phyloP scores from a whole-genome alignment of 2,797 vertebrate genomes.

The Enteromius fasciolatus region DNA sequence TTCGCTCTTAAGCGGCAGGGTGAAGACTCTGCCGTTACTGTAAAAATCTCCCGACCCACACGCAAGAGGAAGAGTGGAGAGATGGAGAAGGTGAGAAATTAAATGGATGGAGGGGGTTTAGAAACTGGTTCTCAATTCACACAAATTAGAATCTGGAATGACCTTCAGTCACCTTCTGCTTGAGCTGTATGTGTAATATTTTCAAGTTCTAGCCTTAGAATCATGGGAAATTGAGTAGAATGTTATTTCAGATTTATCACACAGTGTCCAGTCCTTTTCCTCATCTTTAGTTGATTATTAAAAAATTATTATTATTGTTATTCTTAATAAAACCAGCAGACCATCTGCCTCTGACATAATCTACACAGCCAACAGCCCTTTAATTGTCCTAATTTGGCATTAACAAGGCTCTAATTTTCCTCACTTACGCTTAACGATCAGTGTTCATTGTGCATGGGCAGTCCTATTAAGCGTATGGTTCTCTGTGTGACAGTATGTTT shows the following conservation, averaged over 20 bases:
- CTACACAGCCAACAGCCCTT: slow-evolving; percentile 16
- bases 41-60: slow-evolving; percentile 79
- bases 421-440: slow-evolving; percentile 30
- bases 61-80: slow-evolving; percentile 89
- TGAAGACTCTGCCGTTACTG: slow-evolving; percentile 76
- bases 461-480: slow-evolving; percentile 22
- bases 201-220: background rate
- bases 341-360: slow-evolving; percentile 7
- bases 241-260: background rate
- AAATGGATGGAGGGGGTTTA: background rate
- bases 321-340: slow-evolving; percentile 11
- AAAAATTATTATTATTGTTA: background rate
- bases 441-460: slow-evolving; percentile 29
- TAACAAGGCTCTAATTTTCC: slow-evolving; percentile 46
- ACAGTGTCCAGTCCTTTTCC: background rate
- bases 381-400: slow-evolving; percentile 41
- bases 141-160: background rate
- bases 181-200: slow-evolving; percentile 1
- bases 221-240: background rate
- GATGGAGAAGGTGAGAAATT: slow-evolving; percentile 80
- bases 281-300: background rate
- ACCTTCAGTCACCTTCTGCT: background rate
- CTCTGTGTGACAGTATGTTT: slow-evolving; percentile 25
- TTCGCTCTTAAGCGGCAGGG: slow-evolving; percentile 86
- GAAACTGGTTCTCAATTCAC: slow-evolving; percentile 7